A percentile compares a stretch with the other conserved stretches of the same genome.
Evolutionary conservation across 2,888 invertebrate genomes (phyloP).

Genomic region (Kuschelorhynchus macadamiae): DNA sequence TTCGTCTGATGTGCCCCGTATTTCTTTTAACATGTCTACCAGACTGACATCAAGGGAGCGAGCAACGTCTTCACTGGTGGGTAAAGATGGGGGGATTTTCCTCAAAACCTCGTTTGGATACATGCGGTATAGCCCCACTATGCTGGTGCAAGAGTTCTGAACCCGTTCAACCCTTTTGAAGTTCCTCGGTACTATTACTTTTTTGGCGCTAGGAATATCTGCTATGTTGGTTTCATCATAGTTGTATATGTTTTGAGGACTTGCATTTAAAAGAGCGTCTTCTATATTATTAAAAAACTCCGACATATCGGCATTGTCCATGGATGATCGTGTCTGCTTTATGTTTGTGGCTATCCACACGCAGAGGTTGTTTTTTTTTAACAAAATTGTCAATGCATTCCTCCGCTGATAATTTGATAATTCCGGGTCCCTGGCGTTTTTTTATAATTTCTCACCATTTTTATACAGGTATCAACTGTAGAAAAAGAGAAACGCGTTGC

Average conservation of each 20-base stretch:
- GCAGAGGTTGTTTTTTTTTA: conserved; percentile 16
- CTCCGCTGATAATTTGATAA: no score
- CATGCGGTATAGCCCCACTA: conserved; percentile 59
- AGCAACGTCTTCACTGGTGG: conserved; percentile 5
- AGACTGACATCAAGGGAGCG: conserved; percentile 3
- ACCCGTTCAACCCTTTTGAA: conserved; percentile 59
- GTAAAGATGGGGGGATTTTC: no score
- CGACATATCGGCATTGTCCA: conserved; percentile 11
- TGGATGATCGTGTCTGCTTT: conserved; percentile 16
- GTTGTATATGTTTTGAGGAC: conserved; percentile 51
- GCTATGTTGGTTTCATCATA: no score
- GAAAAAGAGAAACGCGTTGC: no score
- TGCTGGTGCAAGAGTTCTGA: conserved; percentile 54
- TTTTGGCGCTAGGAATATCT: conserved; percentile 60
- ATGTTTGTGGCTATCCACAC: conserved; percentile 17
- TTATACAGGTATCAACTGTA: no score
- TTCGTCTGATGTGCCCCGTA: conserved; percentile 10
- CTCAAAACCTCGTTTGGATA: no score
- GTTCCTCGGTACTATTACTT: conserved; percentile 51
- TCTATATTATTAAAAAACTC: conserved; percentile 21
- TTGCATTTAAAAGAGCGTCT: conserved; percentile 7
- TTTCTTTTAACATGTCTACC: conserved; percentile 15
- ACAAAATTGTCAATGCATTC: conserved; percentile 5
- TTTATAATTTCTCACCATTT: no score
- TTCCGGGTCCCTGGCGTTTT: no score